Evolutionary conservation across 2,888 invertebrate genomes (phyloP), one percentile per base, ranked within the genome.

Genomic region (Drosophila paucipuncta): DNA sequence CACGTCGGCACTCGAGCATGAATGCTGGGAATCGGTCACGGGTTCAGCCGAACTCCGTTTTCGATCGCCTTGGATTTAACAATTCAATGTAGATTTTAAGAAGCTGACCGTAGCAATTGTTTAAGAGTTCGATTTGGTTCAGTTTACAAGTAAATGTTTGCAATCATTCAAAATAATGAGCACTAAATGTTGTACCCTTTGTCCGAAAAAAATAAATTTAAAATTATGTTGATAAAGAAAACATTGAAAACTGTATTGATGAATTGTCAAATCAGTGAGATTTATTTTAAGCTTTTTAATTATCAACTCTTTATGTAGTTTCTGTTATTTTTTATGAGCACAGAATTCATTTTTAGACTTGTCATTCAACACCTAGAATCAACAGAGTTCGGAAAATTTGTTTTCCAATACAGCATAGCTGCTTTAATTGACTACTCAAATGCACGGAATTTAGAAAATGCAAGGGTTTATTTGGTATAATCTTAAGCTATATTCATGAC

Each of bases 21-120:
- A 81, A 88, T 73, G 67, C 50, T 43, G 79, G 73, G 11, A 41
- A 76, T 35, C 78, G 69, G 53, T 57, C 68, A 37, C 66, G 83
- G 47, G 52, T 35, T 50, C 68, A 73, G 52, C 22, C 64, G 52
- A 83, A 73, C 37, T 90, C 92, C 0, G 93, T 93, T 30, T 93
- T 93, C 53, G 92, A 93, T 78, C 91, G 93, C 22, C 84, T 93
- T 35, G 93, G 93, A 9, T 92, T 91, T 61, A 90, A 85, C 63
- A 91, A 85, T 54, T 92, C 85, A 47, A 67, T 86, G 41, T 85
- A 86, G 70, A 65, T 47, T 43, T 55, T 65, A 70, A 67, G 28
- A n/a, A 69, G 47, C 13, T 35, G 43, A 37, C 6, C 37, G 25
- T 55, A 59, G 25, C 55, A 73, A 30, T 43, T 70, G 22, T 60